These are phyloP conservation scores for Mormyrops boulengeri DNA, from an alignment of 2,797 vertebrate genomes.

Conservation along the genomic window DNA sequence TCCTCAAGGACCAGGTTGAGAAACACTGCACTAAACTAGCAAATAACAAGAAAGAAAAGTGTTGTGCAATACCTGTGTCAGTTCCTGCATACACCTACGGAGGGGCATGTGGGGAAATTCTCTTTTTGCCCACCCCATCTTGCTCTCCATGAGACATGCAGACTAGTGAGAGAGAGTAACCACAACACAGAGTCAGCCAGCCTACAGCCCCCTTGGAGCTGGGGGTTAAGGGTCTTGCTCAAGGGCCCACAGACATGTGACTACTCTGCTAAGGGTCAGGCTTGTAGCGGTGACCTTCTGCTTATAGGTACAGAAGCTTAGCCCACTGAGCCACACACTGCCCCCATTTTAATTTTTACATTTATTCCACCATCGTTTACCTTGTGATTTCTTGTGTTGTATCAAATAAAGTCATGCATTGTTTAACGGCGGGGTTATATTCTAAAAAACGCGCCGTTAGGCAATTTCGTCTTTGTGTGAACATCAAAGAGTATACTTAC, in stretches of 20 bases:
- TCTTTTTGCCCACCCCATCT: neutral
- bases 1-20: neutral
- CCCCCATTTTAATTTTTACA: neutral
- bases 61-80: neutral
- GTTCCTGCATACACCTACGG: neutral
- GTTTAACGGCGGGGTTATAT: neutral
- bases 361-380: neutral
- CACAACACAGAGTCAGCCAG: neutral
- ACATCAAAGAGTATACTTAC: neutral
- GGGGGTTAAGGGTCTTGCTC: neutral
- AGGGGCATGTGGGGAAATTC: neutral
- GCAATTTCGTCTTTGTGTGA: neutral
- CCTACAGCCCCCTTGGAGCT: neutral
- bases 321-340: neutral
- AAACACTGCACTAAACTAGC: neutral
- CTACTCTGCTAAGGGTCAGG: neutral
- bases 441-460: neutral
- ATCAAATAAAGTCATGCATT: neutral
- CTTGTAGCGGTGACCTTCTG: neutral
- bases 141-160: neutral
- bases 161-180: neutral
- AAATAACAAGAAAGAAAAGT: neutral
- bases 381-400: neutral
- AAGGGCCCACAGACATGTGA: neutral
- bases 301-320: neutral